Evolutionary conservation across 1,140 invertebrate genomes (phyloP).

Genomic region (Watersipora subatra): DNA sequence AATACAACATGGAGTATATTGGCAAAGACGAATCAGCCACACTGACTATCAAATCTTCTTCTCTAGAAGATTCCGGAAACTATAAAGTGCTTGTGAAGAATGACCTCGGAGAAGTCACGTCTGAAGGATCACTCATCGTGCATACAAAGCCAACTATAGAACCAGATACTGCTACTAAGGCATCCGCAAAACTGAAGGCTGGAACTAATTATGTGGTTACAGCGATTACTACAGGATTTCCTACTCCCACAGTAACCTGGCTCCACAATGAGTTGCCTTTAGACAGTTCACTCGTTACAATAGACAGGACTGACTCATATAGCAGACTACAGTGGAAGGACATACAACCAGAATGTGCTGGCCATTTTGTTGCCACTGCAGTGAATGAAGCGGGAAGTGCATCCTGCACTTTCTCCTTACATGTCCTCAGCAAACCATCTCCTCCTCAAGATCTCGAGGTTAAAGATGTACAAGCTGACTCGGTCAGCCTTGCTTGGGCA

Average conservation of each 20-base stretch:
- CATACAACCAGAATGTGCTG: neutral
- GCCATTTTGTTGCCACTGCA: neutral
- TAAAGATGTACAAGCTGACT: constrained; percentile 80
- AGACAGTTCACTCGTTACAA: neutral
- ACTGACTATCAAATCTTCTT: constrained; percentile 29
- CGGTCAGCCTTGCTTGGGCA: constrained; percentile 84
- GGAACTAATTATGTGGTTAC: neutral
- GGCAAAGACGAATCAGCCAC: constrained; percentile 19
- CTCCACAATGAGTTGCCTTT: neutral
- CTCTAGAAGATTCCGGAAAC: constrained; percentile 24
- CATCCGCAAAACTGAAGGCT: neutral
- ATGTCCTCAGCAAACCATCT: neutral
- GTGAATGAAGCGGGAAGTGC: neutral
- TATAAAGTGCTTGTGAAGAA: constrained; percentile 35
- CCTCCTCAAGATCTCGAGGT: constrained; percentile 81
- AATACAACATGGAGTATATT: neutral
- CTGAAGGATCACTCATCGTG: constrained; percentile 13
- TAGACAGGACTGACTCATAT: neutral
- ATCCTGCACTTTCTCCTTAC: neutral
- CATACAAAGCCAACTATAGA: neutral
- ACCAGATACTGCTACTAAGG: neutral
- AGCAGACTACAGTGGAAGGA: neutral
- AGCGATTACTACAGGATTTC: neutral
- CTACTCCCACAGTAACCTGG: neutral
- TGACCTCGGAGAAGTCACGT: constrained; percentile 29